Evolutionary conservation across 2,797 vertebrate genomes (phyloP).

Genomic region (Simalia tracyae): DNA sequence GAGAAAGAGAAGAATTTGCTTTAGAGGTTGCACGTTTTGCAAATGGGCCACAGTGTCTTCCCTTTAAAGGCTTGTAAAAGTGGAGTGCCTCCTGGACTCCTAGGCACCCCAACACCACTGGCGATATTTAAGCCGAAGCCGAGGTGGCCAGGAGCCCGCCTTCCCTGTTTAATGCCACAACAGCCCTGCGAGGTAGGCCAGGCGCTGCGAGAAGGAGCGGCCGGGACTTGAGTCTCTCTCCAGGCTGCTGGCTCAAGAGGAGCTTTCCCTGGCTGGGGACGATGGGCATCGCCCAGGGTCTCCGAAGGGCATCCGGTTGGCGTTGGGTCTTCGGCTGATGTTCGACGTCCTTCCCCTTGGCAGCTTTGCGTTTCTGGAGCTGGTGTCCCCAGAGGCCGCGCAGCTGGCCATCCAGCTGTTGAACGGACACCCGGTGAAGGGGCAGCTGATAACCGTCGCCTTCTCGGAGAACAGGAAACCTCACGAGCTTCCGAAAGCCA

Average conservation of each 20-base stretch:
- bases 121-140: too few species aligned
- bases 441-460: background rate
- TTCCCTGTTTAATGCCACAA: background rate
- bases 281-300: background rate
- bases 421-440: background rate
- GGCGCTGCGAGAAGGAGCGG: background rate
- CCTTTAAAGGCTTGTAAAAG: too few species aligned
- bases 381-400: background rate
- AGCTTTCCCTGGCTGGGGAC: background rate
- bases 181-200: background rate
- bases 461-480: background rate
- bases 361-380: constrained; percentile 10
- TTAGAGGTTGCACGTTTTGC: too few species aligned
- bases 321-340: background rate
- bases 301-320: background rate
- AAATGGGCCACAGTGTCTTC: too few species aligned
- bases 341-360: background rate
- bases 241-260: background rate
- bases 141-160: too few species aligned
- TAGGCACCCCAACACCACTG: too few species aligned
- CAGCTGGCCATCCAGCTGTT: background rate
- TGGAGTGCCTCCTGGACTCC: too few species aligned
- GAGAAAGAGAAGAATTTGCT: too few species aligned
- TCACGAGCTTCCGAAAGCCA: fast-evolving
- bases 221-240: background rate